phyloP scores from a whole-genome alignment of 1,140 invertebrate species.

The Dreissena rostriformis region DNA sequence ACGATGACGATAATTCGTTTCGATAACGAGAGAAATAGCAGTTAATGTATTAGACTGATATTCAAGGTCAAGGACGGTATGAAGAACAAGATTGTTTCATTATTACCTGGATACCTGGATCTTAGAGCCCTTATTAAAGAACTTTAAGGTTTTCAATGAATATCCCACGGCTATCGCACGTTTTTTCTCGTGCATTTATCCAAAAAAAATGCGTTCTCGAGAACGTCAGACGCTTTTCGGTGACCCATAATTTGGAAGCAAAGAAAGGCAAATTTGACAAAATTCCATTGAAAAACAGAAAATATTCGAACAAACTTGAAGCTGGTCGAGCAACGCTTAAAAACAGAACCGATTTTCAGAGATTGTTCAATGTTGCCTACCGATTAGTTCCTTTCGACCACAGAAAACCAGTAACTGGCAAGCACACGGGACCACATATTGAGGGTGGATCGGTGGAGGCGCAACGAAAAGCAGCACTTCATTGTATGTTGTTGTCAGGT shows the following conservation, averaged over 20 bases:
- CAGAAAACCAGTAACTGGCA: constrained; percentile 10
- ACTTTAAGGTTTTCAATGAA: too few species aligned
- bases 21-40: too few species aligned
- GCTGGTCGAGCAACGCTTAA: neutral
- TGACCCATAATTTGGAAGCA: neutral
- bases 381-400: constrained; percentile 15
- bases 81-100: too few species aligned
- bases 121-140: too few species aligned
- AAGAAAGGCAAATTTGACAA: neutral
- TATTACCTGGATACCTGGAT: too few species aligned
- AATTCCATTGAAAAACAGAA: neutral
- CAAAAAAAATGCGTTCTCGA: too few species aligned
- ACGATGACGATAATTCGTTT: too few species aligned
- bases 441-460: constrained; percentile 34
- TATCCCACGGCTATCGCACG: too few species aligned
- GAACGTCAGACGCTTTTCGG: neutral
- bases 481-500: constrained; percentile 2
- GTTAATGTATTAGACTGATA: too few species aligned
- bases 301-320: neutral
- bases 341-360: neutral
- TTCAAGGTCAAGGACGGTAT: too few species aligned
- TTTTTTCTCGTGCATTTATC: too few species aligned
- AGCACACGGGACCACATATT: constrained; percentile 25
- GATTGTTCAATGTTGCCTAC: neutral
- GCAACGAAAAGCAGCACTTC: constrained; percentile 1